Conservation (phyloP, 92 coral and sea anemone genomes). For the Paramuricea clavata region DNA sequence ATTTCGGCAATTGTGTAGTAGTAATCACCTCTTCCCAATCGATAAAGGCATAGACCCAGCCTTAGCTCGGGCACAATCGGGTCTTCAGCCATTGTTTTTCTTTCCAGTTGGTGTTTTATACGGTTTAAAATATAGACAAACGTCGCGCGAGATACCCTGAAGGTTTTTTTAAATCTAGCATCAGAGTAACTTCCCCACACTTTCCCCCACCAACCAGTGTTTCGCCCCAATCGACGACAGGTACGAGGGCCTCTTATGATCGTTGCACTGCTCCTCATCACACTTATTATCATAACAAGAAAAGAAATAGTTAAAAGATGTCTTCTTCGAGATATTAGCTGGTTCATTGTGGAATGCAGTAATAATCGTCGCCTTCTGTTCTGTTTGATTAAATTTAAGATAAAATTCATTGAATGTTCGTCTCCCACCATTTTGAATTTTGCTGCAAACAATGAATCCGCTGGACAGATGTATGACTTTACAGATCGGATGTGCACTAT, state of each 20-base stretch:
- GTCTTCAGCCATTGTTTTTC: constrained; percentile 2
- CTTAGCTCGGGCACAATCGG: constrained; percentile 29
- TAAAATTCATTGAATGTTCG: background rate
- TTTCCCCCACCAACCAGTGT: constrained; percentile 14
- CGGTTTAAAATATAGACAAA: constrained; percentile 11
- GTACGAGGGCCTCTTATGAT: background rate
- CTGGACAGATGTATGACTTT: background rate
- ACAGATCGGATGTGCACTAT: background rate
- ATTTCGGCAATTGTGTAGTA: constrained; percentile 43
- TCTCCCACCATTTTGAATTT: constrained; percentile 8
- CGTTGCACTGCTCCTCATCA: background rate
- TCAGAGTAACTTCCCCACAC: constrained; percentile 28
- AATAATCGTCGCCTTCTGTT: background rate
- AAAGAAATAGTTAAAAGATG: background rate
- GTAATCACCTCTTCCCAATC: constrained; percentile 26
- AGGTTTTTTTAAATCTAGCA: constrained; percentile 24
- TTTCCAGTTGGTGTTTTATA: background rate
- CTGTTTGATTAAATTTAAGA: constrained; percentile 1
- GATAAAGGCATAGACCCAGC: constrained; percentile 23
- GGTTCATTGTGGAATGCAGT: background rate
- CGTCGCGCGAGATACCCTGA: background rate
- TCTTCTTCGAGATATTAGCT: background rate
- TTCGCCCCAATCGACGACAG: constrained; percentile 1
- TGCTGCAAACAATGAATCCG: background rate
- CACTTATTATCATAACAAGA: background rate